A percentile compares a stretch with the other conserved stretches of the same genome.
These are phyloP conservation scores for Marmota monax DNA, from an alignment of 2,113 vertebrate species.

Conservation along the genomic window DNA sequence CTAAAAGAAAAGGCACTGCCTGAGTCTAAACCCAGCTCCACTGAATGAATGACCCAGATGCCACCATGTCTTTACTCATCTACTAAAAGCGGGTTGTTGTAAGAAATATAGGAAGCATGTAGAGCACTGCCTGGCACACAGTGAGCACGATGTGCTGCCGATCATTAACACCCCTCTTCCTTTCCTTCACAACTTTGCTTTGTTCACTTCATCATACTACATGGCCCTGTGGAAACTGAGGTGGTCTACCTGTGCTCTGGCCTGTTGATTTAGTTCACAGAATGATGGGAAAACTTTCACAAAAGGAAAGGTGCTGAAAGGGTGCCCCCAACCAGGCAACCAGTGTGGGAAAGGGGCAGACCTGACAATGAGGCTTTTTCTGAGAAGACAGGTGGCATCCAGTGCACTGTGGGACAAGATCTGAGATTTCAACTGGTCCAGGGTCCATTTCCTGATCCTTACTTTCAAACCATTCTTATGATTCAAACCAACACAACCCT, in stretches of 20 bases:
- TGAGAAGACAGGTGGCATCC: not conserved
- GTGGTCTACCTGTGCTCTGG: not conserved
- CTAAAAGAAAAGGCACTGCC: not conserved
- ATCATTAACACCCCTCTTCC: not conserved
- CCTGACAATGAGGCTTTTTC: not conserved
- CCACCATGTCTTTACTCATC: not conserved
- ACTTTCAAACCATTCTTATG: not conserved
- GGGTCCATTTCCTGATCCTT: not conserved
- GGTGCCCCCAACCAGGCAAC: not conserved
- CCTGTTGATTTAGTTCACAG: not conserved
- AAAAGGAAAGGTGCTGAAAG: not conserved
- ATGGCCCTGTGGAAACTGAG: not conserved
- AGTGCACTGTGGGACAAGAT: not conserved
- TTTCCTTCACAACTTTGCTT: too few species aligned
- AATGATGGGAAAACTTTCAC: not conserved
- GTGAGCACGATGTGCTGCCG: fast-evolving
- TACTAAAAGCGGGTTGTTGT: not conserved
- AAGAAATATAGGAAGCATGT: fast-evolving
- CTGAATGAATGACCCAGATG: fast-evolving
- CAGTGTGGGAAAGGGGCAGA: not conserved
- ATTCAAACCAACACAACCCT: not conserved
- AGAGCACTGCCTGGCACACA: not conserved
- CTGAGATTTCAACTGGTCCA: not conserved
- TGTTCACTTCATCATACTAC: not conserved
- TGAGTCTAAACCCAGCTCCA: not conserved